Base-by-base conservation (phyloP, 2,888 invertebrate genomes). In the Nipponacmea schrenckii region DNA sequence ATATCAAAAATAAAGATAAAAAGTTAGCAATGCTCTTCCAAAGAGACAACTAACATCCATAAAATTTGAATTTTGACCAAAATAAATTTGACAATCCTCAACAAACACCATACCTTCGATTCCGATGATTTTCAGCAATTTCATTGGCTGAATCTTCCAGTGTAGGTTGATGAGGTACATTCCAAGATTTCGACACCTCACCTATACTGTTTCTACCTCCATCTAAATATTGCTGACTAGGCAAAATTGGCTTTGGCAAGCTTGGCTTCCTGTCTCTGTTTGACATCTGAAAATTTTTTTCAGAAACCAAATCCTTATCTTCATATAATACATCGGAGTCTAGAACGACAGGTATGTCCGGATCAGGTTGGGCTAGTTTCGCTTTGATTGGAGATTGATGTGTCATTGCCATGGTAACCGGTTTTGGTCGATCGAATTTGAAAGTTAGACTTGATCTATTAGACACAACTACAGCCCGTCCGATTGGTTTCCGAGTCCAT, bases 171-270 rank as follows among this genome's bases (percentile, higher is more conserved):
- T 39, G 8, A 72, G 56, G n/a, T 75, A 74, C 31, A 71, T 69
- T n/a, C 72, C 70, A 72, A 0, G 69, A 69, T 62, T 74, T 65
- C 12, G 72, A 62, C 50, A 63, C 62, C n/a, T 68, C 71, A 62
- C 69, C 63, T 12, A 69, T 67, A 44, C 44, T 24, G 12, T 68
- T 31, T 31, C 65, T 50, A 31, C 65, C 62, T 10, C 77, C 81
- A 45, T 81, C 81, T 56, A 83, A 64, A 71, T 83, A 84, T 65
- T 81, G 78, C 66, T 80, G 81, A 78, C 79, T 83, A 65, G 83
- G 84, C 44, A 77, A 74, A 17, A 77, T 67, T 14, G 84, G 84
- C 67, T 83, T 84, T 10, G 84, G 82, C 72, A 84, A 75, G 67
- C 46, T 66, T 2, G 73, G 64, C 27, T 68, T 62, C 20, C 71